These are phyloP conservation scores for Lepus americanus DNA, from an alignment of 2,113 vertebrate species.

Conservation along the genomic window DNA sequence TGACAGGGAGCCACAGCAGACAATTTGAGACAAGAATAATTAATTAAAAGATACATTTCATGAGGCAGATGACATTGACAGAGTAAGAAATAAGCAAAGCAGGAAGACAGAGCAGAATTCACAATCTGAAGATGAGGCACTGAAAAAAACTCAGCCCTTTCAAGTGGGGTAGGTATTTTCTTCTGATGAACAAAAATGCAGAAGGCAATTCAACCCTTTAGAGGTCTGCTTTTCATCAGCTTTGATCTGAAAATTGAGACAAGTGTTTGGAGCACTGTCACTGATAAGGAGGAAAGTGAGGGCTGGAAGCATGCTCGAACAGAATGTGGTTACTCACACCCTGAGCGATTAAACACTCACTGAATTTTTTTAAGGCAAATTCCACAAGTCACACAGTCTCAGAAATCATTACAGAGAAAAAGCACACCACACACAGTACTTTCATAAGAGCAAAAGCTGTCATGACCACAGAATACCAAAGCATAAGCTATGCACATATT, in stretches of 20 bases:
- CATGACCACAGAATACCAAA: conserved; percentile 75
- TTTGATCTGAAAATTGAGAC: conserved; percentile 89
- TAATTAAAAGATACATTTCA: conserved; percentile 83
- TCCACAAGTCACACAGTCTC: conserved; percentile 74
- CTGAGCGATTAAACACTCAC: conserved; percentile 85
- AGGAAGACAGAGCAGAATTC: conserved; percentile 80
- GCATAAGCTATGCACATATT: conserved; percentile 54
- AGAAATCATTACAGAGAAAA: conserved; percentile 74
- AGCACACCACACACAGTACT: conserved; percentile 66
- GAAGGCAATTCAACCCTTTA: conserved; percentile 85
- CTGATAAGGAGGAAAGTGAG: conserved; percentile 87
- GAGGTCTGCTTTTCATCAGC: conserved; percentile 87
- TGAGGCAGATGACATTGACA: conserved; percentile 83
- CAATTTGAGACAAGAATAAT: conserved; percentile 80
- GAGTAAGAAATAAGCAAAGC: conserved; percentile 85
- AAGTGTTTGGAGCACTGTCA: conserved; percentile 87
- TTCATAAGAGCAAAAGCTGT: conserved; percentile 74
- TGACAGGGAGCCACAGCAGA: conserved; percentile 73
- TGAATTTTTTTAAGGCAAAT: conserved; percentile 86
- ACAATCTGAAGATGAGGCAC: conserved; percentile 78
- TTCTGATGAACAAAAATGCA: conserved; percentile 85
- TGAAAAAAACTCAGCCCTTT: conserved; percentile 81
- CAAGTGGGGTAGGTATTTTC: conserved; percentile 82
- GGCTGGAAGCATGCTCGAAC: conserved; percentile 84
- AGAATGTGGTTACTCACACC: conserved; percentile 86